Conservation (phyloP, 2,888 invertebrate genomes). For the Thalpophila matura region DNA sequence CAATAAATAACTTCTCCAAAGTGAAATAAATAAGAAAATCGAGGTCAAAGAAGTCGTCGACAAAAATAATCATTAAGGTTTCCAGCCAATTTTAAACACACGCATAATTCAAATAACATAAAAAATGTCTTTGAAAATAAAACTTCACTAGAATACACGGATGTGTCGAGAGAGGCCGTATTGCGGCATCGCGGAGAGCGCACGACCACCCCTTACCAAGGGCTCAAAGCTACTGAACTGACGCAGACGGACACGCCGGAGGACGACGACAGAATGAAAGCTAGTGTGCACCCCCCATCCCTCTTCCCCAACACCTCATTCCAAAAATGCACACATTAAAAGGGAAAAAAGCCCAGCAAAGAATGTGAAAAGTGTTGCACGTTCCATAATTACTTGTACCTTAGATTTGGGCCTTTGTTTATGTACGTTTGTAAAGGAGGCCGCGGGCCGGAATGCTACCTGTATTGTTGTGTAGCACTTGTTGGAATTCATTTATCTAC, state of each 20-base stretch:
- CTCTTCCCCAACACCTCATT: constrained; percentile 75
- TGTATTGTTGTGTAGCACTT: constrained; percentile 68
- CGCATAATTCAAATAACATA: constrained; percentile 67
- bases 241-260: constrained; percentile 70
- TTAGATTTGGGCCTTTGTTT: constrained; percentile 71
- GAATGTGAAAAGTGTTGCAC: constrained; percentile 79
- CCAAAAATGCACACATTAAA: constrained; percentile 84
- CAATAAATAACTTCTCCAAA: constrained; percentile 59
- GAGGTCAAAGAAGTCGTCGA: constrained; percentile 22
- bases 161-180: constrained; percentile 70
- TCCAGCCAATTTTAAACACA: constrained; percentile 72
- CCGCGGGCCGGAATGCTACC: constrained; percentile 71
- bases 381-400: constrained; percentile 73
- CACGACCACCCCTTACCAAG: constrained; percentile 80
- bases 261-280: constrained; percentile 78
- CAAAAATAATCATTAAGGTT: constrained; percentile 53
- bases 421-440: constrained; percentile 68
- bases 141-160: constrained; percentile 79
- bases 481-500: constrained; percentile 69
- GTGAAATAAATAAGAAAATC: constrained; percentile 43
- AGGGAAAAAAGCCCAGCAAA: constrained; percentile 78
- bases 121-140: constrained; percentile 63
- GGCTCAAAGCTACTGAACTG: constrained; percentile 81
- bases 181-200: constrained; percentile 72
- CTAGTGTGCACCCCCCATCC: constrained; percentile 77